Base-by-base conservation (phyloP, 1,140 invertebrate genomes). In the Dinothrombium tinctorium region DNA sequence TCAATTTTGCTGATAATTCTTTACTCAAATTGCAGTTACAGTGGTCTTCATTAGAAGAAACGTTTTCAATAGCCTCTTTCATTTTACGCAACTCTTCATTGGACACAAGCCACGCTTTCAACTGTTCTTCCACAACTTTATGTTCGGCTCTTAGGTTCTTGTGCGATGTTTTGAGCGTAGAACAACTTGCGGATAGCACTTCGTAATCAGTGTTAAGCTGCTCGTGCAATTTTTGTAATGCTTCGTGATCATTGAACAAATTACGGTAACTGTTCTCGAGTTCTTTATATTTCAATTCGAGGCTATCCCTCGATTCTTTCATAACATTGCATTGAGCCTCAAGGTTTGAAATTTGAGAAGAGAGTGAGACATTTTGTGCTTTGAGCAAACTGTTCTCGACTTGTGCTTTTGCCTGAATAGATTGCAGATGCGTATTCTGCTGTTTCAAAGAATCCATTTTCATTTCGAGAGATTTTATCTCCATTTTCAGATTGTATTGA, bases 361-460 rank as follows among this genome's bases (percentile, higher is more conserved):
- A 69, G 7, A 89, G 58, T 0, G 80, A 82, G 25, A 73, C 69
- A 44, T 74, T 74, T 60, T 89, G 79, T 0, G 80, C 81, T 53
- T 80, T 73, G 28, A 89, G 56, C 4, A 82, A 84, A 2, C 80
- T 74, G 48, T 86, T 70, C 52, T 82, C 75, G 8, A 90, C 83
- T 62, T 89, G 73, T 22, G 83, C 57, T 47, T 73, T 73, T 0
- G 79, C 78, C 59, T 80, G 77, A 52, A 79, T 72, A 14, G 72
- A 71, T 51, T 80, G 69, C 19, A 78, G 56, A 45, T 59, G 61
- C 43, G 74, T 71, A 40, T 54, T 57, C 36, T 58, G 51, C 25
- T 49, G 50, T 21, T 55, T 52, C 9, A 58, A 22, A n/a, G 49
- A 40, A 4, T 47, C 41, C 31, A 54, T 33, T 33, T 55, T 50